phyloP scores from a whole-genome alignment of 2,888 invertebrate genomes.

The Drosophila flavopinicola region DNA sequence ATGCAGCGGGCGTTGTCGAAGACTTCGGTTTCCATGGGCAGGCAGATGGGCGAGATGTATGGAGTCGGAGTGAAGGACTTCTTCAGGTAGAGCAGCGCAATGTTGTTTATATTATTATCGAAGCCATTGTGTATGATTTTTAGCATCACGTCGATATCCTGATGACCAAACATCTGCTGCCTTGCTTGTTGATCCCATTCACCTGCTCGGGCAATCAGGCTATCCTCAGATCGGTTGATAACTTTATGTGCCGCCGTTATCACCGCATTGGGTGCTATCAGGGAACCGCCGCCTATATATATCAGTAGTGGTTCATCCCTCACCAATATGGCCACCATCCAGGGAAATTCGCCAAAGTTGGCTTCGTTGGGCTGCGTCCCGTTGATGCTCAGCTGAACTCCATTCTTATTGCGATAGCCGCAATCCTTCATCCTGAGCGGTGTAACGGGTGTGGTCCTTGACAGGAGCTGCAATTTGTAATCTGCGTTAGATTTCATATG shows the following conservation, averaged over 20 bases:
- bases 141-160: conserved; percentile 3
- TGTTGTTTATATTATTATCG: neutral
- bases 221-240: neutral
- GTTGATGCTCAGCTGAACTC: neutral
- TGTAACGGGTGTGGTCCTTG: neutral
- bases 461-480: neutral
- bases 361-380: neutral
- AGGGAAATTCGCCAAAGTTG: conserved; percentile 32
- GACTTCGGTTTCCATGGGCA: neutral
- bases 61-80: neutral
- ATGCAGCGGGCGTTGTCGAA: conserved; percentile 51
- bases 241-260: conserved; percentile 35
- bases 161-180: conserved; percentile 5
- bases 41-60: conserved; percentile 35
- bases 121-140: conserved; percentile 10
- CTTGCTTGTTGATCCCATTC: conserved; percentile 22
- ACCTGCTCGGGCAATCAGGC: conserved; percentile 22
- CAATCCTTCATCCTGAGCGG: neutral
- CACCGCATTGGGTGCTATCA: conserved; percentile 29
- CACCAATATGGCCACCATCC: conserved; percentile 24
- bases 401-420: conserved; percentile 19
- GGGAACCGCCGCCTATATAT: conserved; percentile 29
- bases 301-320: neutral
- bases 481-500: too few relatives aligned
- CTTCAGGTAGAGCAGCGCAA: conserved; percentile 22